Evolutionary conservation across 2,113 vertebrate genomes (phyloP), one percentile per base, ranked within the genome.

Genomic region (Bucco capensis): DNA sequence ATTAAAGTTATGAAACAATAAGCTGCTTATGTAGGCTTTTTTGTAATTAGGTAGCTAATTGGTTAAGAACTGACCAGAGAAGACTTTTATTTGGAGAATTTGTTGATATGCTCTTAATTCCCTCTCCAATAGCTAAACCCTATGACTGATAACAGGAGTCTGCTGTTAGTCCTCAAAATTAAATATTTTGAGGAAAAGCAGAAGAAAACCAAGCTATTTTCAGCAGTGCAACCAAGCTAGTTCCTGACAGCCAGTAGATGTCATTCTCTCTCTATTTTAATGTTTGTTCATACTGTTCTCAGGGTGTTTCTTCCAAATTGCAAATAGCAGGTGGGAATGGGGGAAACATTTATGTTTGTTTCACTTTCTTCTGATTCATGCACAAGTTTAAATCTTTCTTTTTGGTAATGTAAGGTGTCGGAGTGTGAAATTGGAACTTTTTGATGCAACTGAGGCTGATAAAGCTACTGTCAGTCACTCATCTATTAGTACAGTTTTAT

Each of bases 261-360:
- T 97, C 97, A 95, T 97, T 97, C 93, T 97, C 22, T 93, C 93
- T 96, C 96, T 96, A 78, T 91, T 96, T 95, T 78, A 94, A 92
- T 84, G 27, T 58, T 47, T 31, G 50, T 91, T 94, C 58, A 60
- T 78, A 51, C 83, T 66, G 17, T 31, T 92, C 42, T 92, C 60
- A 76, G 53, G 44, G 31, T 92, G 80, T 95, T 94, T 96, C n/a
- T 44, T 95, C 83, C 65, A 77, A 83, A 81, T 35, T 73, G 83
- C 15, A 88, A 82, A 40, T 70, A 93, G 91, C 65, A 64, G 85
- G 81, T 38, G 8, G 24, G 27, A 83, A 58, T 10, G 77, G 85
- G 81, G 23, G 16, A 61, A 69, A 71, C 25, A 65, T 96, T 97
- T 92, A 65, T 47, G 28, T 82, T 94, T 47, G 28, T 82, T 94